Conservation (phyloP, 2,797 vertebrate genomes). For the Sebastes taczanowskii region DNA sequence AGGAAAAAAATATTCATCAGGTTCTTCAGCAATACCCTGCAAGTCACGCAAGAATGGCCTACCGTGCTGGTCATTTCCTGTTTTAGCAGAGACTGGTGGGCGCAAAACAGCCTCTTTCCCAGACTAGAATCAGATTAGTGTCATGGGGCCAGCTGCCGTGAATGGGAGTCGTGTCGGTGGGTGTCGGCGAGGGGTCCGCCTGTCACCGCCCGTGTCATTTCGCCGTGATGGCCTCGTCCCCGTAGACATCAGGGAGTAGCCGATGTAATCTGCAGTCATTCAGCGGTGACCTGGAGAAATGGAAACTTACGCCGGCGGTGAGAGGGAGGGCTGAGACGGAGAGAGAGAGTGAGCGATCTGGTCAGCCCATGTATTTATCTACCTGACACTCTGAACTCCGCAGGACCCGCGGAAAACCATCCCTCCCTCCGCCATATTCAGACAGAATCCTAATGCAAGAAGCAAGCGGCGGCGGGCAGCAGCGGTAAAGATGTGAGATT, state of each 20-base stretch:
- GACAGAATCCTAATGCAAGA: slow-evolving; percentile 2
- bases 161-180: slow-evolving; percentile 68
- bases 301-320: slow-evolving; percentile 45
- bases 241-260: slow-evolving; percentile 60
- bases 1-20: slow-evolving; percentile 32
- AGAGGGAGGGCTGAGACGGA: slow-evolving; percentile 7
- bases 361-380: slow-evolving; percentile 65
- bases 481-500: background rate
- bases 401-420: slow-evolving; percentile 20
- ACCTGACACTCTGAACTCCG: slow-evolving; percentile 61
- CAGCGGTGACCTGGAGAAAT: slow-evolving; percentile 73
- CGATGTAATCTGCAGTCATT: slow-evolving; percentile 74
- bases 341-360: slow-evolving; percentile 48
- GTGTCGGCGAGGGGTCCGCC: slow-evolving; percentile 56
- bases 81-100: slow-evolving; percentile 46
- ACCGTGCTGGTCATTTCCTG: slow-evolving; percentile 56
- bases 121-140: slow-evolving; percentile 75
- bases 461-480: background rate
- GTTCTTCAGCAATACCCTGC: slow-evolving; percentile 38
- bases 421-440: background rate
- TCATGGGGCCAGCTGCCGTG: slow-evolving; percentile 67
- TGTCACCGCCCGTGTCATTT: slow-evolving; percentile 71
- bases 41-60: slow-evolving; percentile 41
- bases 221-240: slow-evolving; percentile 71
- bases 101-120: slow-evolving; percentile 56